A percentile compares a stretch with the other conserved stretches of the same genome.
These are phyloP conservation scores for Andrena trimmerana DNA, from an alignment of 2,888 invertebrate genomes.

Conservation along the genomic window DNA sequence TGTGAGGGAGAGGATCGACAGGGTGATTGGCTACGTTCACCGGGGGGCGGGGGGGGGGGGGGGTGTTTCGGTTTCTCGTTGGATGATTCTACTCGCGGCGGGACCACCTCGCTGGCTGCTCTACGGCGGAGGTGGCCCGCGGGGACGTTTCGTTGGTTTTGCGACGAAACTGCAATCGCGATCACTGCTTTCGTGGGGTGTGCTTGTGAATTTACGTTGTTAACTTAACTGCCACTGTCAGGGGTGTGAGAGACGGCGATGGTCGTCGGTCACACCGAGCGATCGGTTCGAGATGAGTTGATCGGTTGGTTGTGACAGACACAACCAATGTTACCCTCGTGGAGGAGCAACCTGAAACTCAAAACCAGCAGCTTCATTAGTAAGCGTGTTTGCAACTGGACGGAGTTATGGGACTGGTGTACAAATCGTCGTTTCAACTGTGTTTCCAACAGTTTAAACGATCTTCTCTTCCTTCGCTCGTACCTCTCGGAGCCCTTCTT, in stretches of 20 bases:
- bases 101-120: conserved; percentile 12
- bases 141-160: neutral
- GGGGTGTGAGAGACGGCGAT: neutral
- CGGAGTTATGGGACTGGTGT: neutral
- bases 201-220: neutral
- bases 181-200: neutral
- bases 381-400: neutral
- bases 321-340: neutral
- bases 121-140: conserved; percentile 29
- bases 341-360: conserved; percentile 27
- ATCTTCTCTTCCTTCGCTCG: too few species aligned
- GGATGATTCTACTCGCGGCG: conserved; percentile 44
- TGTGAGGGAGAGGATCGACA: conserved; percentile 57
- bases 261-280: neutral
- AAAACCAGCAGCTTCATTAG: conserved; percentile 19
- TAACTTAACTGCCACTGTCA: neutral
- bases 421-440: neutral
- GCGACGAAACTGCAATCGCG: neutral
- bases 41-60: too few species aligned
- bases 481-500: neutral
- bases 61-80: neutral
- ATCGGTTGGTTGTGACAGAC: too few species aligned
- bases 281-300: neutral
- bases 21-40: conserved; percentile 39
- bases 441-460: too few species aligned